Evolutionary conservation across 2,888 invertebrate genomes (phyloP).

Genomic region (Cryptus viduatorius): DNA sequence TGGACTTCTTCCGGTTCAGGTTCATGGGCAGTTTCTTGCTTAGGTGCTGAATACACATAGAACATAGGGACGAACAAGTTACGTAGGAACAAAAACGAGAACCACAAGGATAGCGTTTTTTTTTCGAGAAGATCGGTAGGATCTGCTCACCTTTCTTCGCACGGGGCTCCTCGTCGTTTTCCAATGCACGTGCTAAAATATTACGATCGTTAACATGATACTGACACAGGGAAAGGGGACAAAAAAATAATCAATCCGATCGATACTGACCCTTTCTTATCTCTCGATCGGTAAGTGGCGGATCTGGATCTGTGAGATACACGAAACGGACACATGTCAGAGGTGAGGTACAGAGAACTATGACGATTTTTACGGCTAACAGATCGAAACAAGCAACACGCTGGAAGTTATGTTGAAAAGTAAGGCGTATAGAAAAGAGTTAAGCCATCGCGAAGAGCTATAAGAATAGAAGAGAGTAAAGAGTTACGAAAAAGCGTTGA

Average conservation of each 20-base stretch:
- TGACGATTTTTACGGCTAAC: constrained; percentile 9
- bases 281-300: constrained; percentile 81
- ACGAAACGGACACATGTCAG: constrained; percentile 72
- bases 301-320: constrained; percentile 76
- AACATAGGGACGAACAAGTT: constrained; percentile 32
- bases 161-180: constrained; percentile 62
- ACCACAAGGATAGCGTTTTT: not conserved
- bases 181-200: constrained; percentile 82
- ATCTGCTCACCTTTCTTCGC: constrained; percentile 67
- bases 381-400: constrained; percentile 30
- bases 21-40: constrained; percentile 66
- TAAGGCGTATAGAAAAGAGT: constrained; percentile 43
- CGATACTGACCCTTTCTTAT: constrained; percentile 81
- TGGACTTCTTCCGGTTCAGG: constrained; percentile 37
- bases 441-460: constrained; percentile 43
- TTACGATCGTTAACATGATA: constrained; percentile 41
- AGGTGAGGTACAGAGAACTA: constrained; percentile 10
- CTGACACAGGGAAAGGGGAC: constrained; percentile 13
- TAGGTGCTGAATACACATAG: constrained; percentile 55
- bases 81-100: constrained; percentile 8
- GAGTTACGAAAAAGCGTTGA: constrained; percentile 48
- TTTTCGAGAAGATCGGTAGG: constrained; percentile 2
- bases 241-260: not conserved
- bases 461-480: constrained; percentile 22
- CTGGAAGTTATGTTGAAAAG: constrained; percentile 42